Evolutionary conservation across 1,140 invertebrate species (phyloP).

Genomic region (Luehdorfia chinensis): DNA sequence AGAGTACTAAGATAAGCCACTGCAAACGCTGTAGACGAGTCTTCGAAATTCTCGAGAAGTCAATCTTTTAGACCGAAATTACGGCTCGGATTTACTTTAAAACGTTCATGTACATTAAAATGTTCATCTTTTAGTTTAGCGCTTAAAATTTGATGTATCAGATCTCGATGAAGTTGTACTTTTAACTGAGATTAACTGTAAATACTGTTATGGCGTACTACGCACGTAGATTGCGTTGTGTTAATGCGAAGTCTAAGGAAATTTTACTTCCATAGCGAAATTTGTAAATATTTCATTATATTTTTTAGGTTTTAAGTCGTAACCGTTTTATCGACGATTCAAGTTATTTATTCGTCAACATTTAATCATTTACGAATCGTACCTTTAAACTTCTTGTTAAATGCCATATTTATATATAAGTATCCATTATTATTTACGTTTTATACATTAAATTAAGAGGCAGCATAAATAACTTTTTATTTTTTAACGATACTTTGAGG

Average conservation of each 20-base stretch:
- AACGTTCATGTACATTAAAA: constrained; percentile 43
- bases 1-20: constrained; percentile 40
- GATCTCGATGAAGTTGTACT: constrained; percentile 64
- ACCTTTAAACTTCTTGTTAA: constrained; percentile 70
- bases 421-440: constrained; percentile 52
- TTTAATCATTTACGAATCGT: constrained; percentile 68
- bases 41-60: background rate
- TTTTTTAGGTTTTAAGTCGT: constrained; percentile 55
- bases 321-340: constrained; percentile 65
- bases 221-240: constrained; percentile 47
- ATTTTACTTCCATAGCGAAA: constrained; percentile 75
- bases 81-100: constrained; percentile 14
- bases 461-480: constrained; percentile 25
- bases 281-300: constrained; percentile 73
- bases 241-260: constrained; percentile 45
- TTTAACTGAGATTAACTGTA: constrained; percentile 67
- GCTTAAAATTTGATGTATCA: constrained; percentile 43
- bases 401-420: constrained; percentile 74
- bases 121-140: constrained; percentile 47
- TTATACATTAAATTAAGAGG: constrained; percentile 35
- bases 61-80: background rate
- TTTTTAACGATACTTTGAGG: constrained; percentile 21
- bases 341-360: constrained; percentile 69
- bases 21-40: constrained; percentile 12
- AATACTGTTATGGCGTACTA: constrained; percentile 68